Percentiles rank a stretch among this genome's conserved stretches.
phyloP scores from a whole-genome alignment of 1,140 invertebrate species.

The Ditylenchus dipsaci region DNA sequence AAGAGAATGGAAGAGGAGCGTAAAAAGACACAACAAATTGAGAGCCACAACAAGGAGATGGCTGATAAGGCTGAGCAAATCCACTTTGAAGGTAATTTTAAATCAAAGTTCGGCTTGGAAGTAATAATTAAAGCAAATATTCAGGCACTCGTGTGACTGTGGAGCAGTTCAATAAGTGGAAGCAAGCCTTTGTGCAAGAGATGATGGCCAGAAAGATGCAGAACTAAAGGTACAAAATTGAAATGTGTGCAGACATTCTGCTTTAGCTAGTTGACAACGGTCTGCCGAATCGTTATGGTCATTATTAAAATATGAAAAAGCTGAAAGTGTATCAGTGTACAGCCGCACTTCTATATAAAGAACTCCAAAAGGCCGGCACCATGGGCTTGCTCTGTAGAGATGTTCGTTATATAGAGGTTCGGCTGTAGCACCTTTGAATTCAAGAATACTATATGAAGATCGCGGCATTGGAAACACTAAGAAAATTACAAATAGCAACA shows the following conservation, averaged over 20 bases:
- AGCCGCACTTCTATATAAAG: no score
- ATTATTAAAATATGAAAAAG: background rate
- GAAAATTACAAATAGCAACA: no score
- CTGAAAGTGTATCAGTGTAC: no score
- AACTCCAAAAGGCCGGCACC: no score
- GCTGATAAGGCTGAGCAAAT: background rate
- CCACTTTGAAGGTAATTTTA: background rate
- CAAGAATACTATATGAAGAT: no score
- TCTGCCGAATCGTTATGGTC: background rate
- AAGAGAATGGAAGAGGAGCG: conserved; percentile 2
- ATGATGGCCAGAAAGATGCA: background rate
- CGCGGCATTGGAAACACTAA: no score
- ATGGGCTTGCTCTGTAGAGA: no score
- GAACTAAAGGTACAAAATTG: conserved; percentile 16
- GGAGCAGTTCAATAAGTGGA: conserved; percentile 24
- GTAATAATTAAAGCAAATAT: conserved; percentile 8
- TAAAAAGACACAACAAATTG: conserved; percentile 2
- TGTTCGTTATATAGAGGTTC: no score
- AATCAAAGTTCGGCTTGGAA: background rate
- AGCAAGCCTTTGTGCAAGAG: conserved; percentile 16
- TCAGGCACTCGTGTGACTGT: conserved; percentile 26
- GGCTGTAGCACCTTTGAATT: no score
- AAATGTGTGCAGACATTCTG: background rate
- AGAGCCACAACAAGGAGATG: conserved; percentile 6
- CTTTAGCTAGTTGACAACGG: background rate